phyloP scores from a whole-genome alignment of 1,140 invertebrate genomes.

The Portunus trituberculatus region DNA sequence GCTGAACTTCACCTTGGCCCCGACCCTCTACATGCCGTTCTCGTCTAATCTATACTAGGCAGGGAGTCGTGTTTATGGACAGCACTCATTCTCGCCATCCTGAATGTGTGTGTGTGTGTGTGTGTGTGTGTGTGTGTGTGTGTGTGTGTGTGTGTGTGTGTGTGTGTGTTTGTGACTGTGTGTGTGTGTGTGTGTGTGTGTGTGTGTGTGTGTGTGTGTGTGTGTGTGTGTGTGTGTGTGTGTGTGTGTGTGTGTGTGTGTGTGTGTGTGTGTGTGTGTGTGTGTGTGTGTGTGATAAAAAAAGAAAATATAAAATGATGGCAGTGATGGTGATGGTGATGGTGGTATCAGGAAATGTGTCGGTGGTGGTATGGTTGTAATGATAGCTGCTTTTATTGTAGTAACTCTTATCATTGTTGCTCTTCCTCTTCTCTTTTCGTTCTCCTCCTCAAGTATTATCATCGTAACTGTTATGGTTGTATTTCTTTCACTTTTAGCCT shows the following conservation, averaged over 20 bases:
- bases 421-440: neutral
- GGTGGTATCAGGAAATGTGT: too few relatives aligned
- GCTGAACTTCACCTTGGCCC: neutral
- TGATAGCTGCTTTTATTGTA: too few relatives aligned
- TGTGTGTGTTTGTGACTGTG: too few relatives aligned
- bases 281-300: neutral
- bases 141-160: neutral
- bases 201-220: neutral
- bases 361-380: too few relatives aligned
- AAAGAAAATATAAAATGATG: too few relatives aligned
- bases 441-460: too few relatives aligned
- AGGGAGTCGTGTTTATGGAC: neutral
- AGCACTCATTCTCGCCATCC: too few relatives aligned
- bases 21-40: neutral
- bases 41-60: slow-evolving; percentile 10
- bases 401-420: neutral
- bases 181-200: neutral
- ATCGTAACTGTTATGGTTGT: too few relatives aligned
- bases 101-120: neutral
- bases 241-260: neutral
- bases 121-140: neutral
- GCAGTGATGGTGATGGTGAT: too few relatives aligned
- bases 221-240: neutral
- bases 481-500: too few relatives aligned
- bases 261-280: neutral